Base-by-base conservation (phyloP, 2,797 vertebrate genomes). In the Ispidina lecontei region DNA sequence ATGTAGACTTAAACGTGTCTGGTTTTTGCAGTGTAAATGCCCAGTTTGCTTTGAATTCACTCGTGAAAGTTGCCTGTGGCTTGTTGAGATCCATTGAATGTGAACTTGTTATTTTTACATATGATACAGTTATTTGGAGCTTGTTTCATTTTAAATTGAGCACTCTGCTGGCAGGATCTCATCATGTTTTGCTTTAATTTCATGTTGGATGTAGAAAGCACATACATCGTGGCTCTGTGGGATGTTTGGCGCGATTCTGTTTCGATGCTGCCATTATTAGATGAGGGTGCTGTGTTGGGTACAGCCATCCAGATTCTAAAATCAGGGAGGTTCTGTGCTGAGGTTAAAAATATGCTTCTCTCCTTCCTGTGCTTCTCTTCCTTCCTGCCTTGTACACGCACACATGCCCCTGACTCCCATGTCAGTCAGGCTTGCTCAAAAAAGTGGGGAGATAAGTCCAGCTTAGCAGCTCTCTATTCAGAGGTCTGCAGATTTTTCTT, bases 401-500 rank as follows among this genome's bases (percentile, higher is more conserved):
- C 52, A 58, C n/a, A 43, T 25, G 0, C 20, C 52, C 33, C 52
- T 44, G 56, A 71, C 78, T 93, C 78, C 76, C 69, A 81, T 18
- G 2, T 39, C 2, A 21, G n/a, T 82, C 0, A 2, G 31, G 80
- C 78, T 89, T 84, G 64, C 79, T 60, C 39, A 31, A 17, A 68
- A 44, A 63, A 43, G 8, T 33, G 59, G 35, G 39, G 84, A 70
- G 47, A 8, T 51, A 84, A 69, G 14, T 56, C 71, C 33, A 52
- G 47, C 71, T 84, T 88, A 87, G 84, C 77, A 94, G 35, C 89
- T 73, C 19, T 79, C 63, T 79, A 1, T 82, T 92, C 81, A 73
- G 71, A 73, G 71, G 47, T 82, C 81, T 94, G 85, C 71, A 90
- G 87, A 73, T 74, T 89, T 91, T 87, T 85, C 63, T 91, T 18